Evolutionary conservation across 2,797 vertebrate genomes (phyloP).

Genomic region (Garrulus glandarius): DNA sequence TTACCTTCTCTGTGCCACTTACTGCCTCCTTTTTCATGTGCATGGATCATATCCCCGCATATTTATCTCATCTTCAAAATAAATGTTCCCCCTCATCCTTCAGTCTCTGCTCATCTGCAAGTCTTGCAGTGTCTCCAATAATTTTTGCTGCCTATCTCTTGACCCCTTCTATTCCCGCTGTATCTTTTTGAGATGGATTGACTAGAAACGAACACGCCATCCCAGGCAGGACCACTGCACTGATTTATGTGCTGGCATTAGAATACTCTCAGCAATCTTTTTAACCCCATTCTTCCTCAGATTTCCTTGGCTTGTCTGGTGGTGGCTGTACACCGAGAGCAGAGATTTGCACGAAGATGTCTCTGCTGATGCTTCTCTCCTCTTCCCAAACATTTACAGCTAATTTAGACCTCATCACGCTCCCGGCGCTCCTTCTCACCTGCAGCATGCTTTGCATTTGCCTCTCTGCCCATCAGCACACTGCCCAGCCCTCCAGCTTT

Average conservation of each 20-base stretch:
- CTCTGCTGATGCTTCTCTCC: neutral
- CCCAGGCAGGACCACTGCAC: neutral
- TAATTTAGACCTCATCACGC: neutral
- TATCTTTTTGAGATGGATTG: conserved; percentile 22
- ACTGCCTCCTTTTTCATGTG: neutral
- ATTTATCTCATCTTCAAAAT: conserved; percentile 48
- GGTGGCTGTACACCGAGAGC: accelerated
- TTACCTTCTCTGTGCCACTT: neutral
- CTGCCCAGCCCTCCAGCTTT: neutral
- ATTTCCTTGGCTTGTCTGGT: neutral
- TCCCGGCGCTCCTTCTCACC: neutral
- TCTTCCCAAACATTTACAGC: neutral
- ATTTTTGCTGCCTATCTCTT: conserved; percentile 39
- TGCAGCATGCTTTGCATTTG: accelerated
- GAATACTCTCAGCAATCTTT: conserved; percentile 19
- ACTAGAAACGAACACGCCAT: neutral
- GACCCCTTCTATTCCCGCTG: conserved; percentile 3
- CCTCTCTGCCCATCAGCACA: neutral
- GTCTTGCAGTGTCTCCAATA: neutral
- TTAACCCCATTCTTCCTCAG: conserved; percentile 14
- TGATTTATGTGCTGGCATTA: conserved; percentile 40
- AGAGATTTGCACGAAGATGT: neutral
- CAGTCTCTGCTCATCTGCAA: conserved; percentile 20
- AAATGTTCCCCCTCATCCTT: conserved; percentile 36
- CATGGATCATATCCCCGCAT: conserved; percentile 12